Evolutionary conservation across 92 coral and sea anemone species (phyloP).

Genomic region (Metridium senile): DNA sequence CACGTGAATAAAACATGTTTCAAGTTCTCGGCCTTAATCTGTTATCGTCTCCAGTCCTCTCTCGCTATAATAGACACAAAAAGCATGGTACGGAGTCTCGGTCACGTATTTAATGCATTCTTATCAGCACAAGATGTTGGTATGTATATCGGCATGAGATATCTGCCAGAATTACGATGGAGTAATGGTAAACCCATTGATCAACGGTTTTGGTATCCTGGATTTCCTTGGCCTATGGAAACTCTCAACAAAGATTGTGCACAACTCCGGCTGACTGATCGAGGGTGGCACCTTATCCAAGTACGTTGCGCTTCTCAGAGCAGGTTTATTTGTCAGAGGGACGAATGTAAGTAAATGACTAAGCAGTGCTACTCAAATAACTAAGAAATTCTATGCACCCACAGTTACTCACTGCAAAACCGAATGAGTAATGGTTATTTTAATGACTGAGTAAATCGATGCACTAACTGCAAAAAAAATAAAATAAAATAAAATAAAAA

Average conservation of each 20-base stretch:
- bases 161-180: conserved; percentile 3
- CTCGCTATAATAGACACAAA: neutral
- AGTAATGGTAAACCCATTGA: neutral
- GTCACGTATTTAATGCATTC: neutral
- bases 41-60: neutral
- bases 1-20: neutral
- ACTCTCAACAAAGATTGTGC: neutral
- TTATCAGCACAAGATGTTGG: neutral
- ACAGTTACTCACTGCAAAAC: no score
- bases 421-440: no score
- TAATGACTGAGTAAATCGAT: no score
- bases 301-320: neutral
- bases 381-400: no score
- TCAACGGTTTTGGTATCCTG: neutral
- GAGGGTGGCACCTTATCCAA: neutral
- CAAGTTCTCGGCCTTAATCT: neutral
- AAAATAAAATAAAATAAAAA: no score
- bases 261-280: neutral
- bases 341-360: neutral
- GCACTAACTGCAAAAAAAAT: no score
- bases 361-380: no score
- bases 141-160: neutral
- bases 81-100: neutral
- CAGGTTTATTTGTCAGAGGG: neutral
- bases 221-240: neutral